Conservation (phyloP, 2,888 invertebrate species). For the Heliconius sara region DNA sequence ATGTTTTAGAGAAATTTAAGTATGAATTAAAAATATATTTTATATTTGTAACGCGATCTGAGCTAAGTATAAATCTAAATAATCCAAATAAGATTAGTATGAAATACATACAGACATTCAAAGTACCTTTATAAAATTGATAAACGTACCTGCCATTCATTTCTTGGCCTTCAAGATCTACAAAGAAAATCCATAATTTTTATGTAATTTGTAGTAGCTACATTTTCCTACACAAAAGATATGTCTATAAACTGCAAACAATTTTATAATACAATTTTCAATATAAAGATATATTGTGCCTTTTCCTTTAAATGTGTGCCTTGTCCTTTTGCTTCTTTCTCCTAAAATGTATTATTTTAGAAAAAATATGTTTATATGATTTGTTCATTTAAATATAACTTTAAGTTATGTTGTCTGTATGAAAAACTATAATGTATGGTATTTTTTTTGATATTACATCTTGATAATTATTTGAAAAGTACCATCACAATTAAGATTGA, state of each 20-base stretch:
- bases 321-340: conserved; percentile 35
- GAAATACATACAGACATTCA: no score
- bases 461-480: neutral
- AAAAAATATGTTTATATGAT: conserved; percentile 15
- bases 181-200: neutral
- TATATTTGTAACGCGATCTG: no score
- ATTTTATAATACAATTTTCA: neutral
- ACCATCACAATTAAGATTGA: neutral
- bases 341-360: conserved; percentile 25
- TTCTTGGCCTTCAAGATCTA: neutral
- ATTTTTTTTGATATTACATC: neutral
- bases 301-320: conserved; percentile 35
- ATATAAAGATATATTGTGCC: conserved; percentile 30
- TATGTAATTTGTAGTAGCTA: neutral
- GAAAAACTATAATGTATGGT: neutral
- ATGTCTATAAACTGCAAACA: neutral
- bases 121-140: neutral
- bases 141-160: neutral
- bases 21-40: neutral
- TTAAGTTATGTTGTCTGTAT: neutral
- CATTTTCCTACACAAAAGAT: neutral
- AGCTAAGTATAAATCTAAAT: no score
- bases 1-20: neutral
- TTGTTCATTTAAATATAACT: neutral
- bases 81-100: no score